Evolutionary conservation across 2,113 vertebrate genomes (phyloP), one percentile per base, ranked within the genome.

Genomic region (Corvus cornix): DNA sequence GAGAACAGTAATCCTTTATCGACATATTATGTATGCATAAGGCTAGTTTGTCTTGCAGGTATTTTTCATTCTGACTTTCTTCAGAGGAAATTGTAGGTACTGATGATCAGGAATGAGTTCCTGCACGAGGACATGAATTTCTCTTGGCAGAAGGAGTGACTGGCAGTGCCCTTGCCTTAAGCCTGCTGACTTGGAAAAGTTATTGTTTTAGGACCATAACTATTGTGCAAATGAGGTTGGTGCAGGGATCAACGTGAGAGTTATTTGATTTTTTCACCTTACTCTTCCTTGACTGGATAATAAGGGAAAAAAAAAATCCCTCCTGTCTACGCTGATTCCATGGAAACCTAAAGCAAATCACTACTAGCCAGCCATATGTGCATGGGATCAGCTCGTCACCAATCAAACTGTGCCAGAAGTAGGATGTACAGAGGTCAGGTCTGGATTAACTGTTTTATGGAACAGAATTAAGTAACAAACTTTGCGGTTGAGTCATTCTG

Each of bases 381-480:
- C 4, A 8, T 58, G 31, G 21, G 30, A 90, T 94, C 75, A 62
- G 64, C 79, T 94, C 60, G 18, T 87, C 63, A 69, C 33, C 49
- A 51, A 35, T 41, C 52, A 56, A 70, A 68, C 63, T 86, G 73
- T 95, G 78, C 76, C 70, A 93, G 77, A 80, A 70, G 58, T 48
- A 84, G 43, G 26, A 93, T 35, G 59, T 59, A 90, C 76, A 74
- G 27, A 21, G 51, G 18, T 87, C 67, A 93, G 31, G 19, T 70
- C n/a, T 96, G 90, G 86, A 93, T 97, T 93, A 95, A 53, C 66
- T 95, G 90, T 88, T 90, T 89, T 93, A 85, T 52, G 53, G 89
- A 87, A 91, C 41, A 80, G 63, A 33, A 75, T 56, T 79, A 75
- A 96, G 91, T 75, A 91, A 89, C 33, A 27, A 76, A 69, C 24